A percentile compares a stretch with the other conserved stretches of the same genome.
phyloP scores from a whole-genome alignment of 2,888 invertebrate species.

The Acanthacorydalis orientalis region DNA sequence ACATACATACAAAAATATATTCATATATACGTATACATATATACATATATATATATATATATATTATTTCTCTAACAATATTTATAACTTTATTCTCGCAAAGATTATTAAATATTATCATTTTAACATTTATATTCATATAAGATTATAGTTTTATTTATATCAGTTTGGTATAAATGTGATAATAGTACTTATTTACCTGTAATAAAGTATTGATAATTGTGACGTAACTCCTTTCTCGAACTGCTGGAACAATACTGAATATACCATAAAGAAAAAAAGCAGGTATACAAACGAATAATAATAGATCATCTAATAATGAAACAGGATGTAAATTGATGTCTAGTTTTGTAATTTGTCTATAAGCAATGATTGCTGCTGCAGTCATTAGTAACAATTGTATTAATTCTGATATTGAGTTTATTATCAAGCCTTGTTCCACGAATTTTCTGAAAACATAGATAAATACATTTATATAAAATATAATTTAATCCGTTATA shows the following conservation, averaged over 20 bases:
- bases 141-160: too few relatives aligned
- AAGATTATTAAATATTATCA: too few relatives aligned
- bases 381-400: constrained; percentile 40
- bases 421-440: constrained; percentile 31
- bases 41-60: background rate
- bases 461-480: background rate
- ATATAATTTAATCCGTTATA: too few relatives aligned
- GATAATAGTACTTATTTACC: constrained; percentile 23
- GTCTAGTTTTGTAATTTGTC: constrained; percentile 45
- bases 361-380: constrained; percentile 39
- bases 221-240: constrained; percentile 30
- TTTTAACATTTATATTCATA: background rate
- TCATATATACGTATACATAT: constrained; percentile 1
- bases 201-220: constrained; percentile 35
- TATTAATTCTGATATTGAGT: constrained; percentile 32
- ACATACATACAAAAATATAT: background rate
- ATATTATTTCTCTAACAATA: background rate
- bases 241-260: constrained; percentile 46
- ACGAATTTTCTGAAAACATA: constrained; percentile 28
- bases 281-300: constrained; percentile 55
- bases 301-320: constrained; percentile 47
- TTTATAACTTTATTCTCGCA: too few relatives aligned
- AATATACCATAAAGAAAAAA: constrained; percentile 55
- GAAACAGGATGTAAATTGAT: constrained; percentile 46
- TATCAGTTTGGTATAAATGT: too few relatives aligned